A percentile compares a stretch with the other conserved stretches of the same genome.
phyloP scores from a whole-genome alignment of 2,888 invertebrate species.

The Thymelicus acteon region DNA sequence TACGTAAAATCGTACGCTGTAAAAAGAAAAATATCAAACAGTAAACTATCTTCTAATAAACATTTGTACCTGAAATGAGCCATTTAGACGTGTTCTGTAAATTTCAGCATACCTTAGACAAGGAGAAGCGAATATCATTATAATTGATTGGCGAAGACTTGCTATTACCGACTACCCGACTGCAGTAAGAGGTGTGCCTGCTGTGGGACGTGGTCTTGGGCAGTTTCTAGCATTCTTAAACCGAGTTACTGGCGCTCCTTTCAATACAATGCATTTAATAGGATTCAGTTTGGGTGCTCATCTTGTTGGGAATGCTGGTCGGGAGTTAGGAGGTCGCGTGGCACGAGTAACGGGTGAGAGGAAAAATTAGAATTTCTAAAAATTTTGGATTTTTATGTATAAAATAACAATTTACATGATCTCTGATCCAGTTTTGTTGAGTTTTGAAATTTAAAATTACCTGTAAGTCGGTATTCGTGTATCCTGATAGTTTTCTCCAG shows the following conservation, averaged over 20 bases:
- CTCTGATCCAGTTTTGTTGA: no score
- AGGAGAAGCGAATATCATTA: conserved; percentile 53
- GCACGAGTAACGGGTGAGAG: conserved; percentile 57
- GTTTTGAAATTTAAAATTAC: no score
- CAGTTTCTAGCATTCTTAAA: conserved; percentile 55
- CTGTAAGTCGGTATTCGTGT: no score
- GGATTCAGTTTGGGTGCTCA: conserved; percentile 67
- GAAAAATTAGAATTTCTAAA: no score
- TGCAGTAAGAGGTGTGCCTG: conserved; percentile 52
- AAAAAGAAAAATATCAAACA: no score
- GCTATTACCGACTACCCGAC: conserved; percentile 51
- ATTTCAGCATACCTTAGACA: conserved; percentile 50
- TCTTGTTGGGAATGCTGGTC: conserved; percentile 59
- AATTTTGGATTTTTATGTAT: no score
- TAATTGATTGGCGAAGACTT: conserved; percentile 56
- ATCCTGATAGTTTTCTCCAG: no score
- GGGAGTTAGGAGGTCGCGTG: conserved; percentile 53
- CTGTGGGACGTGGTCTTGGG: conserved; percentile 54
- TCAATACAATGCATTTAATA: conserved; percentile 55
- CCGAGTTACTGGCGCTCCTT: conserved; percentile 48
- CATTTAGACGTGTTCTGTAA: not conserved
- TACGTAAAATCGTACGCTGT: no score
- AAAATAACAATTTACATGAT: no score
- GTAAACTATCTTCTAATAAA: no score
- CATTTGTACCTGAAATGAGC: not conserved